These are phyloP conservation scores for Coenonympha arcania DNA, from an alignment of 2,888 invertebrate species.

Conservation along the genomic window DNA sequence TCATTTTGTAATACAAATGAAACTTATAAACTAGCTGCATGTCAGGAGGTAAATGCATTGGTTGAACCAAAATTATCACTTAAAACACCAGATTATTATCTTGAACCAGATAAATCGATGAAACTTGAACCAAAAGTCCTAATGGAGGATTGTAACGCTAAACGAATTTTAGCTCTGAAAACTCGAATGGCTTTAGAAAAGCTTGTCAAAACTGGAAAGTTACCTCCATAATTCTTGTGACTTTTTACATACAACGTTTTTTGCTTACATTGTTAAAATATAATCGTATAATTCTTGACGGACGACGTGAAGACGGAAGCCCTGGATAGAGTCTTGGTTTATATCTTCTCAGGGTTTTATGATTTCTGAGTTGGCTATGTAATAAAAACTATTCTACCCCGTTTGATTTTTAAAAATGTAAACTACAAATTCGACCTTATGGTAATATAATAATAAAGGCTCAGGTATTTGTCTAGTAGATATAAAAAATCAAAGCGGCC, in stretches of 20 bases:
- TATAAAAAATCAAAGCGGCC: too few species aligned
- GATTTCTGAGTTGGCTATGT: too few species aligned
- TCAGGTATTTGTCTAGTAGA: too few species aligned
- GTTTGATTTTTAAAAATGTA: too few species aligned
- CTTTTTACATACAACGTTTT: constrained; percentile 4
- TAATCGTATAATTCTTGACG: too few species aligned
- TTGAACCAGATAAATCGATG: constrained; percentile 13
- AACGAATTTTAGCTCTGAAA: constrained; percentile 30
- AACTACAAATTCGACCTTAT: too few species aligned
- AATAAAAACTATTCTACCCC: too few species aligned
- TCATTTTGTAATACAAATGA: neutral
- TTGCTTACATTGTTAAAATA: neutral
- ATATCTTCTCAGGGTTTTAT: too few species aligned
- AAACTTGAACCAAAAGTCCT: constrained; percentile 21
- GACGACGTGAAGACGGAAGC: too few species aligned
- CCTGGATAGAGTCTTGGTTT: too few species aligned
- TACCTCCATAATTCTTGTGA: neutral
- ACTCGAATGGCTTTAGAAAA: constrained; percentile 21
- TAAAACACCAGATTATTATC: neutral
- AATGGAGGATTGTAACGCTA: constrained; percentile 38
- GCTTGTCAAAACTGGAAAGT: constrained; percentile 14
- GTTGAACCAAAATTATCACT: neutral
- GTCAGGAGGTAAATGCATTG: neutral
- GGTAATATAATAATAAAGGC: too few species aligned
- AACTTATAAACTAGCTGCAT: neutral